Conservation (phyloP, 2,797 vertebrate genomes). For the Xerus rutilus region DNA sequence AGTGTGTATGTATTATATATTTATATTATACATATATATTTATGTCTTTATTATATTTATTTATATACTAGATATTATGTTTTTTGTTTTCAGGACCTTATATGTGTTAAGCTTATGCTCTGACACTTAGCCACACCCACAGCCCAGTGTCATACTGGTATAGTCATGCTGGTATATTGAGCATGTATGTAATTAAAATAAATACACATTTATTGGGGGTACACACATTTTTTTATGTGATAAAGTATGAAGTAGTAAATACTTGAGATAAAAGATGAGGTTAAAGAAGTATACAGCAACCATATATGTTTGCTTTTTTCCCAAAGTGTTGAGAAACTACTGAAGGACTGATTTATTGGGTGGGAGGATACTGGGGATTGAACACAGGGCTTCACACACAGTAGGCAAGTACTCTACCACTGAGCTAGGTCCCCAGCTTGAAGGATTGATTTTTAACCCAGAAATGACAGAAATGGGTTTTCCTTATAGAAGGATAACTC, state of each 20-base stretch:
- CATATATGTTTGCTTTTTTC: background rate
- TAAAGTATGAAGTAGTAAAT: background rate
- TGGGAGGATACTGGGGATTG: no score
- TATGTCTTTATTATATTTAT: background rate
- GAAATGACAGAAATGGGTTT: constrained; percentile 6
- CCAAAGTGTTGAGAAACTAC: background rate
- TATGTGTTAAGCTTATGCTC: background rate
- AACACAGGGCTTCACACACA: no score
- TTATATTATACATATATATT: background rate
- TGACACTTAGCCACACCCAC: background rate
- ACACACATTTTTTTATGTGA: background rate
- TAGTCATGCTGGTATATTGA: background rate
- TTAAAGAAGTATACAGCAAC: background rate
- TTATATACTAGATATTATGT: background rate
- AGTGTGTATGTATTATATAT: background rate
- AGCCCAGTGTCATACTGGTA: background rate
- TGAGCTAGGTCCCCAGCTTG: background rate
- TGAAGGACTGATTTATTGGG: background rate
- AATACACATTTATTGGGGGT: background rate
- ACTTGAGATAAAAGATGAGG: background rate
- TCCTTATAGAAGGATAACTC: background rate
- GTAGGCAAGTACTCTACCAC: background rate
- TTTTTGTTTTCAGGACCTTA: background rate
- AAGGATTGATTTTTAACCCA: constrained; percentile 6
- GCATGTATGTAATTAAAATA: background rate